These are phyloP conservation scores for Willowsia nigromaculata DNA, from an alignment of 2,888 invertebrate species.

Conservation along the genomic window DNA sequence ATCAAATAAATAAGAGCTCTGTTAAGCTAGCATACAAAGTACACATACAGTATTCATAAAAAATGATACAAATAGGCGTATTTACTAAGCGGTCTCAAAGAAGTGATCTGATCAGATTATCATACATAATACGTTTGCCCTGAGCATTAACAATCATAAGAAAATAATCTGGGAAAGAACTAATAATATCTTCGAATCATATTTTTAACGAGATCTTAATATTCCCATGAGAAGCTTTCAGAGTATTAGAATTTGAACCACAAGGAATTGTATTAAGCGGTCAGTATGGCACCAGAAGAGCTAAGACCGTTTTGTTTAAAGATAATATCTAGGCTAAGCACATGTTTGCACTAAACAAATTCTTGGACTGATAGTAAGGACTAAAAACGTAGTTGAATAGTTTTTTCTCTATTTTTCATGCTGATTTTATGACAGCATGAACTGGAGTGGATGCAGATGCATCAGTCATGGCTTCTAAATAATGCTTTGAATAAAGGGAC, in stretches of 20 bases:
- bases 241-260: background rate
- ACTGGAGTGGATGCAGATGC: constrained; percentile 37
- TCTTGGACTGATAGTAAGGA: constrained; percentile 28
- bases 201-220: constrained; percentile 25
- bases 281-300: constrained; percentile 52
- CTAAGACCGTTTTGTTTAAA: constrained; percentile 18
- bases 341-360: constrained; percentile 21
- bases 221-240: background rate
- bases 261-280: constrained; percentile 18
- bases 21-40: no score
- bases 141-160: background rate
- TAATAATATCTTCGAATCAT: background rate
- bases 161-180: constrained; percentile 6
- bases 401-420: background rate
- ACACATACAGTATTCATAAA: no score
- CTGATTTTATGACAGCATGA: constrained; percentile 28
- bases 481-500: background rate
- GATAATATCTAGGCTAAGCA: constrained; percentile 45
- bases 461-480: constrained; percentile 14
- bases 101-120: background rate
- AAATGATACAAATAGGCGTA: background rate
- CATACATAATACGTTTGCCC: background rate
- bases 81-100: background rate
- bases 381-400: background rate
- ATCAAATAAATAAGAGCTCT: no score